Evolutionary conservation across 2,797 vertebrate species (phyloP), one percentile per base, ranked within the genome.

Genomic region (Triplophysa yarkandensis): DNA sequence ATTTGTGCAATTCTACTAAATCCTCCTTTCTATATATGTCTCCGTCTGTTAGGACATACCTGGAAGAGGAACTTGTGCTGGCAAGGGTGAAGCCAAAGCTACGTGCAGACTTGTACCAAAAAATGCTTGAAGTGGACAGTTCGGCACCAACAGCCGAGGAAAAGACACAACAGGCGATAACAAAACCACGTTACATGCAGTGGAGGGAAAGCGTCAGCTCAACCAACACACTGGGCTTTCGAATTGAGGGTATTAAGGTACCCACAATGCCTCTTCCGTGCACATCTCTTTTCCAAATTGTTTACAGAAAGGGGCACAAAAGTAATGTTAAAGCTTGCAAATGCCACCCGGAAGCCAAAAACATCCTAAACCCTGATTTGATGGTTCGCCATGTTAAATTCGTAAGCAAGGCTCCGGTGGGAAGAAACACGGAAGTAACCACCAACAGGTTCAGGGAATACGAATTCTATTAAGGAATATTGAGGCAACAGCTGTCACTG

Each of bases 121-220:
- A 99, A 80, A 99, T 99, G 98, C 86, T 98, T 85, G 96, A 97
- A 43, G 95, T 99, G 86, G 96, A 99, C 87, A 86, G 90, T 0
- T 86, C 90, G 14, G 95, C 95, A 21, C 97, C 98, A 6, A 98
- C 95, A 0, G 83, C 89, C 11, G 92, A 96, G 80, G 98, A 99
- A 76, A 94, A 95, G 1, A 85, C 88, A 2, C 95, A 96, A 60
- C 89, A 83, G 11, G 96, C 92, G 0, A 94, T 99, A 71, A 98
- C 96, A 81, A 99, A 99, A 80, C 96, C 95, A 2, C 93, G 97
- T 41, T 99, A 99, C 89, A 99, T 99, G 98, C 97, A 98, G 85
- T 99, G 98, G 98, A 95, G 98, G 81, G 98, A 99, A 84, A 96
- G 93, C 57, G 92, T 98, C 85, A 99, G 98, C 88, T 98, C 98